Base-by-base conservation (phyloP, 2,888 invertebrate genomes). In the Idaea biselata region DNA sequence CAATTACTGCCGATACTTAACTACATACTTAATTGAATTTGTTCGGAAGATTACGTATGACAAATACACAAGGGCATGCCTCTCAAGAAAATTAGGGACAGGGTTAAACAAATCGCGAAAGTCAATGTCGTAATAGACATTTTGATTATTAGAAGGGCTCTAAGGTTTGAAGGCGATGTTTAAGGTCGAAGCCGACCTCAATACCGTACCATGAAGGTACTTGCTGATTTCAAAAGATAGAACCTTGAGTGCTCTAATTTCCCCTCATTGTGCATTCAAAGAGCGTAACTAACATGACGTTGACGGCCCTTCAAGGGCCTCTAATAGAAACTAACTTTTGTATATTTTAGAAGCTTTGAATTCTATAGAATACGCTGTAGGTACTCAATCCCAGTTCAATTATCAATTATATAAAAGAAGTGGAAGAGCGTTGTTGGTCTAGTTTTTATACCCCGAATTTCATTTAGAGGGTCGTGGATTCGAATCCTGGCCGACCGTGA, bases 201-300 rank as follows among this genome's bases (percentile, higher is more conserved):
- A 86, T 88, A 82, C 81, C 82, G 79, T 83, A 80, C 79, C 79
- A 80, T 77, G 77, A 75, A 83, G 82, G 86, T 86, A 87, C 86
- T 82, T 70, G 81, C 81, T 73, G 87, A 87, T 92, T 91, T 89
- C 91, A 89, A 91, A 91, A 90, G 87, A 83, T 82, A 70, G 80
- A 85, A 88, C 91, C 90, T 91, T 89, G 90, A 77, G 44, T 89
- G 86, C 82, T 87, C 90, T 82, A 89, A 91, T 91, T 92, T 92
- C 91, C 86, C 88, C 80, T 91, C 87, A 91, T 92, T 91, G 87
- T 88, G 76, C 75, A 92, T 92, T 90, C 91, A 90, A 83, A 85
- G 78, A 83, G 87, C 87, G 89, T 89, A 85, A 86, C 87, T 76
- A 83, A 79, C 82, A 80, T 82, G 44, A 78, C 80, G 85, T 88